Conservation (phyloP, 2,113 vertebrate genomes). For the Proterorhinus semilunaris region DNA sequence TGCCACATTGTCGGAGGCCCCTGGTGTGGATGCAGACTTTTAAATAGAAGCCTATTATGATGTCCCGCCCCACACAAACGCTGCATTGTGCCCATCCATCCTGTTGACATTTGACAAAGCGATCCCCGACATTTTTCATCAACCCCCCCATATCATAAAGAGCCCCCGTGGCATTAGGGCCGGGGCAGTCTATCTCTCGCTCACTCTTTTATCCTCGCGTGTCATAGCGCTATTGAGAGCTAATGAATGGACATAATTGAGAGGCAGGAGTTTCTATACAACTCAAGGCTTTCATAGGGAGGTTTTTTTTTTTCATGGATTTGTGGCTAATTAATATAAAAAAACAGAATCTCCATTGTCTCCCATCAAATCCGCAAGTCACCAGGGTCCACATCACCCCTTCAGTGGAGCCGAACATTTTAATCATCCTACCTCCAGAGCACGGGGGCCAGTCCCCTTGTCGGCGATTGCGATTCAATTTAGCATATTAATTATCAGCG, state of each 20-base stretch:
- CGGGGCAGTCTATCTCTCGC: conserved; percentile 58
- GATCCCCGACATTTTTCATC: conserved; percentile 50
- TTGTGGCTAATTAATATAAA: conserved; percentile 73
- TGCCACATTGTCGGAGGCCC: conserved; percentile 7
- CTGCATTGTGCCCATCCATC: conserved; percentile 51
- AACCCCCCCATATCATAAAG: conserved; percentile 47
- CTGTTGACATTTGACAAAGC: conserved; percentile 57
- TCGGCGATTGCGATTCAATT: conserved; percentile 80
- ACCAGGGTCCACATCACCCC: conserved; percentile 69
- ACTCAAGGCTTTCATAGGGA: conserved; percentile 72
- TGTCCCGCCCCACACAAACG: conserved; percentile 39
- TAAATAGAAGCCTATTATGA: conserved; percentile 47
- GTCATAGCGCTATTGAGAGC: conserved; percentile 68
- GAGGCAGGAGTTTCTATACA: conserved; percentile 67
- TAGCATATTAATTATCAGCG: conserved; percentile 79
- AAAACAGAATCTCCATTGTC: conserved; percentile 73
- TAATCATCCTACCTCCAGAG: conserved; percentile 77
- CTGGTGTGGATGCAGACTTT: conserved; percentile 18
- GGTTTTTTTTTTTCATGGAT: conserved; percentile 67
- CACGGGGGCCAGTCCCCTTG: conserved; percentile 70
- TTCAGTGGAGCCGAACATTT: conserved; percentile 74
- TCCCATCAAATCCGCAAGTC: conserved; percentile 75
- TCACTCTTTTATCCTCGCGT: conserved; percentile 60
- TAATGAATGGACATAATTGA: conserved; percentile 73
- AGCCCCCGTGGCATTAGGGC: conserved; percentile 49